Evolutionary conservation across 2,888 invertebrate species (phyloP), one percentile per base, ranked within the genome.

Genomic region (Melinaea marsaeus): DNA sequence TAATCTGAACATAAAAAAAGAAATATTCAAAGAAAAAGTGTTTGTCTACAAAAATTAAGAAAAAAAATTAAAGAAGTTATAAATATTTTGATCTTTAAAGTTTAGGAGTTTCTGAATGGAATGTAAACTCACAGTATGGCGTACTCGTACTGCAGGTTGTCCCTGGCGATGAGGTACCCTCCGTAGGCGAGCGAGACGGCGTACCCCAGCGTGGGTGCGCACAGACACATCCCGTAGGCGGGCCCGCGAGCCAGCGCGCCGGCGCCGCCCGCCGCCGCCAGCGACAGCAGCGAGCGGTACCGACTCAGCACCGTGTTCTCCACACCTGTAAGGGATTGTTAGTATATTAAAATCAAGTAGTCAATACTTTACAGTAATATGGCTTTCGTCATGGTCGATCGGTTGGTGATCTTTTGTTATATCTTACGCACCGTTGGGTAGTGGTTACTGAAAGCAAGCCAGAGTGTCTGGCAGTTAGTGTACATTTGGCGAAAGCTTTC

Each of bases 121-220:
- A 22, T 37, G 62, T 45, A 45, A 45, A 86, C 92, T 90, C 73
- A 94, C 93, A 95, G 93, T 71, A 95, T 94, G 47, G 95, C 93
- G 68, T 93, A 88, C 73, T 93, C 92, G 74, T 94, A 95, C 1
- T 81, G 83, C 68, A 95, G 72, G 4, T 83, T 91, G 47, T 93
- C 92, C 11, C 92, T 81, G 0, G 94, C 93, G 13, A 95, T 93
- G 54, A 95, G 85, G 62, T 92, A 90, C 0, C 95, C 95, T 0
- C 95, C 95, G 75, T 95, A 95, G 63, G 93, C 94, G 45, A 95
- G 86, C 42, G 94, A 93, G 3, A 94, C 83, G 3, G 94, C 94
- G 79, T 95, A 95, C 0, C 94, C 95, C 11, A 95, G 85, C 66
- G 94, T 94, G 0, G 95, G 95, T 2, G 94, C 91, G 58, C 94